Percentiles rank a stretch among this genome's conserved stretches.
These are phyloP conservation scores for Cololabis saira DNA, from an alignment of 2,113 vertebrate genomes.

Conservation along the genomic window DNA sequence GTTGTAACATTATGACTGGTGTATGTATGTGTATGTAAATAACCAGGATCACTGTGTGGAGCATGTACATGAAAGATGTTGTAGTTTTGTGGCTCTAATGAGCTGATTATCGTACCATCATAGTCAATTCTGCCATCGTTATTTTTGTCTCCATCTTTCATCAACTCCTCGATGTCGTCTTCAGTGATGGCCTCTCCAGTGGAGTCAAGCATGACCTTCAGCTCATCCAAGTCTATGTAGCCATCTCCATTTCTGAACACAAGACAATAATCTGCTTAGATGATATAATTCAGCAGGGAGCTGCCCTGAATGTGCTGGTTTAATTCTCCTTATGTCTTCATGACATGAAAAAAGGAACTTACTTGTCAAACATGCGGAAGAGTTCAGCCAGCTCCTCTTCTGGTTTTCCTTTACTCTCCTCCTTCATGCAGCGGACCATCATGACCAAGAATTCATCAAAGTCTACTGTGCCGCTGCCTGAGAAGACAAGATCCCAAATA, in stretches of 20 bases:
- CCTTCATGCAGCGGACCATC: slow-evolving; percentile 99
- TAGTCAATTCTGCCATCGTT: slow-evolving; percentile 97
- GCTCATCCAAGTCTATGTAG: slow-evolving; percentile 96
- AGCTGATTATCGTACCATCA: slow-evolving; percentile 81
- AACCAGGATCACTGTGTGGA: too few species aligned
- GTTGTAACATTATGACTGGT: too few species aligned
- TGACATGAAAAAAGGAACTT: slow-evolving; percentile 10
- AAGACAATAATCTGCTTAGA: too few species aligned
- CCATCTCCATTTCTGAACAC: slow-evolving; percentile 90
- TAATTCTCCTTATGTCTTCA: too few species aligned
- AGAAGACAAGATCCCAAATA: slow-evolving; percentile 4
- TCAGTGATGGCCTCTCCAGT: slow-evolving; percentile 97
- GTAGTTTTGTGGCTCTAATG: too few species aligned
- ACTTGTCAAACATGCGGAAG: slow-evolving; percentile 99
- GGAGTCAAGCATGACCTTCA: slow-evolving; percentile 94
- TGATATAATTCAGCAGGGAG: background rate
- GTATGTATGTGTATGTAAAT: too few species aligned
- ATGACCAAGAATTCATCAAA: slow-evolving; percentile 99
- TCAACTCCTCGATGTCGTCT: slow-evolving; percentile 97
- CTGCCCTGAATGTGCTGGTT: background rate
- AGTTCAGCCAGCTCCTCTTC: slow-evolving; percentile 98
- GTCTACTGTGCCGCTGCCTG: slow-evolving; percentile 96
- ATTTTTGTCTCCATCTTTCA: slow-evolving; percentile 97
- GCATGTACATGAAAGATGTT: too few species aligned
- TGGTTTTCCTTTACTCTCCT: slow-evolving; percentile 98